Conservation (phyloP, 2,113 vertebrate species). For the Falco punctatus region DNA sequence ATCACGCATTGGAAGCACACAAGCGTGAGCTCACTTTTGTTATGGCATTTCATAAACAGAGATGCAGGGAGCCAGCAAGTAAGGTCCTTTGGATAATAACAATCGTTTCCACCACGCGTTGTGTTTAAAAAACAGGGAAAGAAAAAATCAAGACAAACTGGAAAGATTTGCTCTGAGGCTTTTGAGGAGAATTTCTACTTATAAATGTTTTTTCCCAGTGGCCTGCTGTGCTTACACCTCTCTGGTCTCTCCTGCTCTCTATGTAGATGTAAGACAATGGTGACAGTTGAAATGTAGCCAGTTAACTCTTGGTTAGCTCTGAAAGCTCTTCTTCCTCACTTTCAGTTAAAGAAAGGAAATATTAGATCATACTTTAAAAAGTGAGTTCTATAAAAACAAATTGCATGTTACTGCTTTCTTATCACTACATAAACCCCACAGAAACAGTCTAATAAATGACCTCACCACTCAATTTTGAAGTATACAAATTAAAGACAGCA, state of each 20-base stretch:
- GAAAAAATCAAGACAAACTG: constrained; percentile 11
- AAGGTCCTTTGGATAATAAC: constrained; percentile 68
- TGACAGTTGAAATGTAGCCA: constrained; percentile 47
- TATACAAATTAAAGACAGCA: constrained; percentile 58
- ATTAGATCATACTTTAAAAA: constrained; percentile 38
- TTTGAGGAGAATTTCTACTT: constrained; percentile 52
- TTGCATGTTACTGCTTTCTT: constrained; percentile 49
- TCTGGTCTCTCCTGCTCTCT: neutral
- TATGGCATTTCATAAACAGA: constrained; percentile 83
- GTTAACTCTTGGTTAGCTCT: constrained; percentile 51
- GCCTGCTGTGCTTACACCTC: constrained; percentile 32
- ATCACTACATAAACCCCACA: constrained; percentile 62
- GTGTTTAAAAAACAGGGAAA: constrained; percentile 52
- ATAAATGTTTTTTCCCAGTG: neutral
- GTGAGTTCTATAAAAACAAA: constrained; percentile 64
- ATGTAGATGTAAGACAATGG: constrained; percentile 42
- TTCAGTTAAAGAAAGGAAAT: constrained; percentile 42
- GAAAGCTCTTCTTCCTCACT: constrained; percentile 1
- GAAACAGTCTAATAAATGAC: constrained; percentile 69
- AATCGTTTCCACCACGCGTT: constrained; percentile 34
- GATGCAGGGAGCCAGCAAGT: constrained; percentile 70
- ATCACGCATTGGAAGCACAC: constrained; percentile 82
- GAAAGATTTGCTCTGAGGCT: constrained; percentile 41
- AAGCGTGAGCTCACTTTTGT: constrained; percentile 81
- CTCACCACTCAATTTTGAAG: constrained; percentile 63